phyloP scores from a whole-genome alignment of 2,888 invertebrate genomes.

The Metopia argyrocephala region DNA sequence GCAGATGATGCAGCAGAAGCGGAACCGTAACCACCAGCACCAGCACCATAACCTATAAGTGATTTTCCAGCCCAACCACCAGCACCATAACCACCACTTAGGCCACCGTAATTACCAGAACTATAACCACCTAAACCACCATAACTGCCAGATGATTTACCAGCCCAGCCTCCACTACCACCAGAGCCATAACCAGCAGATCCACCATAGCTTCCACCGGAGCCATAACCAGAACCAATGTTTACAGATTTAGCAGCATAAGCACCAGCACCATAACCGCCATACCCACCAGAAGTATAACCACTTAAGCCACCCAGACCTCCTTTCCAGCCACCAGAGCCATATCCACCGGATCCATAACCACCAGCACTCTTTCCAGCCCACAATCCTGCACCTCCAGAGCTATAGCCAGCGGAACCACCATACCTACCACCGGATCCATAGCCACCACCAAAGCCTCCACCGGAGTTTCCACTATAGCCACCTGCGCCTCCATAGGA shows the following conservation, averaged over 20 bases:
- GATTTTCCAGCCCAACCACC: conserved; percentile 16
- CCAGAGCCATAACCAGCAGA: conserved; percentile 78
- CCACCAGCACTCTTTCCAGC: conserved; percentile 27
- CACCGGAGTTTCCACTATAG: conserved; percentile 27
- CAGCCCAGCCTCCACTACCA: conserved; percentile 69
- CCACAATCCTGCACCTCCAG: conserved; percentile 82
- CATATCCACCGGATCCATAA: conserved; percentile 32
- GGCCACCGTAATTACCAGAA: not conserved
- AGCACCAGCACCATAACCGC: conserved; percentile 22
- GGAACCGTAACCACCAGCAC: conserved; percentile 19
- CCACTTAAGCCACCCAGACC: conserved; percentile 2
- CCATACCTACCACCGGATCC: conserved; percentile 12
- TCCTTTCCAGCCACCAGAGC: conserved; percentile 78
- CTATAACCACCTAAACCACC: conserved; percentile 1
- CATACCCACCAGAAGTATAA: conserved; percentile 81
- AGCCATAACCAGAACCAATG: not conserved
- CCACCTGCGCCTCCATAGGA: conserved; percentile 24
- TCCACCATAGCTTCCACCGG: conserved; percentile 10
- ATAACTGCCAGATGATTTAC: conserved; percentile 33
- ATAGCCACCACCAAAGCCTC: not conserved
- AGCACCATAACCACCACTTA: conserved; percentile 26
- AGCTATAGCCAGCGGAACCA: conserved; percentile 69
- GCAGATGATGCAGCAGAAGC: conserved; percentile 25
- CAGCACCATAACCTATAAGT: conserved; percentile 38
- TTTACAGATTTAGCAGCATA: conserved; percentile 30